phyloP scores from a whole-genome alignment of 2,113 vertebrate genomes.

The Dolichallabes microphthalmus region DNA sequence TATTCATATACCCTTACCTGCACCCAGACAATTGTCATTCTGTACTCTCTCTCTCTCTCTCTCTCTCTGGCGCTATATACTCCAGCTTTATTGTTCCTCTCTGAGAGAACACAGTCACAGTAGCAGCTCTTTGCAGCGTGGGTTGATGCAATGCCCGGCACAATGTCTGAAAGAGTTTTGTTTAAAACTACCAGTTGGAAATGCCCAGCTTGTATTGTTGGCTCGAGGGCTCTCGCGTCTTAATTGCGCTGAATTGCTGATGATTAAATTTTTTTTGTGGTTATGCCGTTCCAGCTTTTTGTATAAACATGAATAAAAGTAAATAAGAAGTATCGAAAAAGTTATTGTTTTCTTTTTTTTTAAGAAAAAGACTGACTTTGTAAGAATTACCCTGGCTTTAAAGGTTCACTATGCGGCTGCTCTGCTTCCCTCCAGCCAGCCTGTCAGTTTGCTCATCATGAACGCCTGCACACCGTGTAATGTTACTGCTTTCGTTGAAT shows the following conservation, averaged over 20 bases:
- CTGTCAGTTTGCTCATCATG: too few relatives aligned
- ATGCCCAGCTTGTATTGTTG: background rate
- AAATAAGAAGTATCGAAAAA: background rate
- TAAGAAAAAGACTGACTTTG: background rate
- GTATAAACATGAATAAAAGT: background rate
- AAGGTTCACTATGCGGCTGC: too few relatives aligned
- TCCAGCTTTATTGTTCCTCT: background rate
- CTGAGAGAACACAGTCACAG: background rate
- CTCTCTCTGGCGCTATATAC: background rate
- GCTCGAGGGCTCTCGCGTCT: background rate
- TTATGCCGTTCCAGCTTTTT: background rate
- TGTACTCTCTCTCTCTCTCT: background rate
- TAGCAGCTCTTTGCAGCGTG: background rate
- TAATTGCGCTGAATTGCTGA: background rate
- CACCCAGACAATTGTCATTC: background rate
- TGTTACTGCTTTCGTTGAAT: too few relatives aligned
- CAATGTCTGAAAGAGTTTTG: background rate
- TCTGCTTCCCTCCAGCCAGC: too few relatives aligned
- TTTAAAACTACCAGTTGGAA: background rate
- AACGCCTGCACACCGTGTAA: too few relatives aligned
- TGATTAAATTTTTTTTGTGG: background rate
- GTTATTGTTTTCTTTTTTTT: background rate
- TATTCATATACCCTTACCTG: background rate
- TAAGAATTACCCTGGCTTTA: background rate
- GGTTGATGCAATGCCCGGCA: slow-evolving; percentile 12